Evolutionary conservation across 37 sponge, comb jelly and placozoan species (phyloP).

Genomic region (Crambe crambe): DNA sequence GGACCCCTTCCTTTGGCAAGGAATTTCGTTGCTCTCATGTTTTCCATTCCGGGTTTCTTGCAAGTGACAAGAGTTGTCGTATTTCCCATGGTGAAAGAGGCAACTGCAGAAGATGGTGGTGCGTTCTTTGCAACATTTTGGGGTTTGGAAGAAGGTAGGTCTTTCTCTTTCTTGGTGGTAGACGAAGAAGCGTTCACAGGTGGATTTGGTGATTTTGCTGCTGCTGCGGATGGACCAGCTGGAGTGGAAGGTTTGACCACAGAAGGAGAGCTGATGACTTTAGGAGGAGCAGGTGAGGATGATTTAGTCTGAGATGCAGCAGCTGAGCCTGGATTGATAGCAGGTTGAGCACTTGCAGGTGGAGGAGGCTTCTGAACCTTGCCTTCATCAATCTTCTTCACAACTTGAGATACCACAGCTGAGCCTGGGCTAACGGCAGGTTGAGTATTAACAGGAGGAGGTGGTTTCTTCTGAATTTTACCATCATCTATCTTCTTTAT

Average conservation of each 20-base stretch:
- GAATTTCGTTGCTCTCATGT: constrained; percentile 46
- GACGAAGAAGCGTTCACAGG: background rate
- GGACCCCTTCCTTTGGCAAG: constrained; percentile 36
- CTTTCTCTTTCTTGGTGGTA: background rate
- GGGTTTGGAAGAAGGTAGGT: background rate
- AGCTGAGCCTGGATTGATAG: background rate
- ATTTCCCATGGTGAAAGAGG: constrained; percentile 12
- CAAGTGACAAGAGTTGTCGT: constrained; percentile 29
- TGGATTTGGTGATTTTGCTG: background rate
- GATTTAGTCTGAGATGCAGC: background rate
- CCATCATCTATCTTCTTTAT: too few species aligned
- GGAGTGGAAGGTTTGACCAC: background rate
- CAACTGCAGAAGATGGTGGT: constrained; percentile 6
- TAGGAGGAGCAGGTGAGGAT: background rate
- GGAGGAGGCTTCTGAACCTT: background rate
- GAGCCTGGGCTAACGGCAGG: background rate
- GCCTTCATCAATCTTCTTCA: background rate
- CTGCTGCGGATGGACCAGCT: background rate
- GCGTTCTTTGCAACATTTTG: background rate
- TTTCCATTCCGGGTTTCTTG: constrained; percentile 47
- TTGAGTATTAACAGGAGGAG: background rate
- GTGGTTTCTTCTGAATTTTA: background rate
- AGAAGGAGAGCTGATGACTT: too few species aligned
- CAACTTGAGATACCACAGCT: background rate
- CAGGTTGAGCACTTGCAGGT: background rate